Evolutionary conservation across 2,888 invertebrate species (phyloP).

Genomic region (Embidobia sp.): DNA sequence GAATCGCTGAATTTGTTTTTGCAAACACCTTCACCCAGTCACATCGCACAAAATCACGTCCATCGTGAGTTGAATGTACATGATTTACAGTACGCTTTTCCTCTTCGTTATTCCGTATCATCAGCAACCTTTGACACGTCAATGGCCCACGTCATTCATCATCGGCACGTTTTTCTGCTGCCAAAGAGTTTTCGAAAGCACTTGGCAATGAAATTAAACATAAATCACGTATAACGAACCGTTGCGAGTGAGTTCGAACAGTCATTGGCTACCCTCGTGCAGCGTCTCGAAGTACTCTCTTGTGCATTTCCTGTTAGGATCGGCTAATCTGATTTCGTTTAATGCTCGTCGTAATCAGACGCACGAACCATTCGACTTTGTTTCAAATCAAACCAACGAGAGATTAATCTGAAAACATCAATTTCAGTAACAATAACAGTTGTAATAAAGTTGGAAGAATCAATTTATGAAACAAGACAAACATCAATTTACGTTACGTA

Average conservation of each 20-base stretch:
- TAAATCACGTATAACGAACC: constrained; percentile 75
- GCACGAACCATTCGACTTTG: constrained; percentile 16
- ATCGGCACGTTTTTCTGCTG: constrained; percentile 68
- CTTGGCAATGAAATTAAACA: constrained; percentile 74
- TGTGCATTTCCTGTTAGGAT: constrained; percentile 42
- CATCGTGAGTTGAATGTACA: too few species aligned
- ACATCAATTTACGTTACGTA: too few species aligned
- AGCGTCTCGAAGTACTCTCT: constrained; percentile 23
- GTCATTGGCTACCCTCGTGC: constrained; percentile 22
- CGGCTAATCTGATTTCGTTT: constrained; percentile 51
- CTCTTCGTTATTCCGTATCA: constrained; percentile 41
- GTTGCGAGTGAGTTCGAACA: constrained; percentile 51
- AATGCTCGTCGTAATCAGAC: constrained; percentile 32
- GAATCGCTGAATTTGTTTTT: too few species aligned
- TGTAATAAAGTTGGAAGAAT: too few species aligned
- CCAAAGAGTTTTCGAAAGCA: constrained; percentile 71
- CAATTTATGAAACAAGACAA: too few species aligned
- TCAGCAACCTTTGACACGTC: constrained; percentile 38
- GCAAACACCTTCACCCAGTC: too few species aligned
- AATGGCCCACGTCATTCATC: constrained; percentile 68
- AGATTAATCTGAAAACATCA: too few species aligned
- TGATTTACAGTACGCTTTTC: constrained; percentile 38
- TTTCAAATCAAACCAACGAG: too few species aligned
- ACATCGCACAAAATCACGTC: too few species aligned
- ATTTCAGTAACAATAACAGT: too few species aligned